Evolutionary conservation across 2,113 vertebrate species (phyloP), one percentile per base, ranked within the genome.

Genomic region (Chitala chitala): DNA sequence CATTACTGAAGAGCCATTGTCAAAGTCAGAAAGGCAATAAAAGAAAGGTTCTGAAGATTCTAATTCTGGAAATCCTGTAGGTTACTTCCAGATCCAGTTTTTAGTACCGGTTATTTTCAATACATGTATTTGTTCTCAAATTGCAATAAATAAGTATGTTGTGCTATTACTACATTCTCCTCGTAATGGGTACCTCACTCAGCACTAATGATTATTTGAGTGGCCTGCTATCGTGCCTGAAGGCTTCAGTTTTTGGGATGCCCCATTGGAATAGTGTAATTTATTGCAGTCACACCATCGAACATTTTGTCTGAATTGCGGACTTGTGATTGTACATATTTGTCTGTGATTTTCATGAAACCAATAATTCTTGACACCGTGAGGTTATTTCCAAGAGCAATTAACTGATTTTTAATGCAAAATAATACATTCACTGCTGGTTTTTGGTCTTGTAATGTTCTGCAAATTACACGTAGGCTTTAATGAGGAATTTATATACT

Each of bases 401-500:
- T 59, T 48, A 72, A 46, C 13, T 46, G 17, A 9, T 26, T 13
- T 72, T 59, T 61, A 61, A 72, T 72, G 40, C 40, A 61, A 17
- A 72, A 72, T 72, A 59, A 26, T 72, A 36, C 2, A 59, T 72
- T 56, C 17, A 20, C 36, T 46, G 20, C 71, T 48, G 54, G 26
- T 59, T 17, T 17, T 61, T 42, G 13, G 40, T 13, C 38, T 72
- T 56, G 40, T 61, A 59, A 56, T 72, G 55, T 72, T 6, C 33
- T 72, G 56, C 48, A 72, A 72, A 72, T 72, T 5, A 61, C 12
- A 72, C 46, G 55, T 58, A 48, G 7, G 38, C 5, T 38, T 36
- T 20, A 56, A 48, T 59, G 40, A 59, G 71, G 17, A 42, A 59
- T 72, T 59, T 59, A 24, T 59, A 72, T 24, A 72, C 71, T 33